These are phyloP conservation scores for Halisarca cf. caerulea DNA, from an alignment of 37 sponge, comb jelly and placozoan species.

Conservation along the genomic window DNA sequence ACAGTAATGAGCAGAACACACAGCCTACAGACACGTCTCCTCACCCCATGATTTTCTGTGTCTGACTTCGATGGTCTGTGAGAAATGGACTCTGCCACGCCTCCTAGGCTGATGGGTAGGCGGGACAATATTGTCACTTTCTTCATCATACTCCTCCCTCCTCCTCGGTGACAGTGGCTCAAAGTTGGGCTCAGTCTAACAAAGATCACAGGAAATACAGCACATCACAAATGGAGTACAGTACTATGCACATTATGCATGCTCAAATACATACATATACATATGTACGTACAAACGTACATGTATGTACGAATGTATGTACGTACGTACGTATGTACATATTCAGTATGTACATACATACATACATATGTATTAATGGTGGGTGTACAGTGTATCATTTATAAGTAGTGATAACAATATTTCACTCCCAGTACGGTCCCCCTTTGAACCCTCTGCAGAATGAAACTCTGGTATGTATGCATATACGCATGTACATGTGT, in stretches of 20 bases:
- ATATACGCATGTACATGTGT: no score
- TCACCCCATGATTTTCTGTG: constrained; percentile 25
- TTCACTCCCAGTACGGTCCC: no score
- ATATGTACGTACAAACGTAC: no score
- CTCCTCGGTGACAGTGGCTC: not conserved
- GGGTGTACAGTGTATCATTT: no score
- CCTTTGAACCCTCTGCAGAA: no score
- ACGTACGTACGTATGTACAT: constrained; percentile 11
- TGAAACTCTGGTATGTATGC: no score
- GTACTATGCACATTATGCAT: not conserved
- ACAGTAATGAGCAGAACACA: no score
- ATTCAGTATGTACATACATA: constrained; percentile 8
- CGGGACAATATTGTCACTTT: no score
- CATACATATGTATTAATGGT: constrained; percentile 1
- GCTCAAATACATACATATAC: not conserved
- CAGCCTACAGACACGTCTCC: not conserved
- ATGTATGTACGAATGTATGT: no score
- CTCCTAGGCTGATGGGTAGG: not conserved
- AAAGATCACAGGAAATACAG: not conserved
- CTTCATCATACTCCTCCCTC: no score
- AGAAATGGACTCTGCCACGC: constrained; percentile 53
- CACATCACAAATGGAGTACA: not conserved
- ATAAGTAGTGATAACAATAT: no score
- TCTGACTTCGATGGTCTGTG: constrained; percentile 60
- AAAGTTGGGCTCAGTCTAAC: constrained; percentile 21